Conservation (phyloP, 2,113 vertebrate species). For the Sciurus niger region DNA sequence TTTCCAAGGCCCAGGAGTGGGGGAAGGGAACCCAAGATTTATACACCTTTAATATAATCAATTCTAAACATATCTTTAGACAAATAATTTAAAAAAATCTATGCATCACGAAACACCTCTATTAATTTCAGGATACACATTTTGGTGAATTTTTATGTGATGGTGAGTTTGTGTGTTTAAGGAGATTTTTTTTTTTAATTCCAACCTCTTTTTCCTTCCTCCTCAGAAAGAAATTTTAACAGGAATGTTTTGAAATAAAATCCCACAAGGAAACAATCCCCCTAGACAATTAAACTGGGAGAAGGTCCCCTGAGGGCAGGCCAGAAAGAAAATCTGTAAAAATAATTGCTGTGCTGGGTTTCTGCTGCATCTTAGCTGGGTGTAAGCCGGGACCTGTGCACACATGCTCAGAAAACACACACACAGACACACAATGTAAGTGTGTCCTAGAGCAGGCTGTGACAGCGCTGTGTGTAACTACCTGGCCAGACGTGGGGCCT, state of each 20-base stretch:
- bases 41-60: constrained; percentile 87
- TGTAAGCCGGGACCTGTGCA: constrained; percentile 80
- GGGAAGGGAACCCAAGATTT: constrained; percentile 85
- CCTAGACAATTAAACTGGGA: constrained; percentile 90
- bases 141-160: constrained; percentile 86
- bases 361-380: constrained; percentile 88
- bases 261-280: constrained; percentile 89
- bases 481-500: constrained; percentile 86
- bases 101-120: constrained; percentile 86
- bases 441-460: constrained; percentile 83
- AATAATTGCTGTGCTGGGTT: constrained; percentile 89
- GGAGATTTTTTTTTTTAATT: constrained; percentile 56
- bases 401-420: background rate
- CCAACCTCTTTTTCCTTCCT: constrained; percentile 68
- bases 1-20: constrained; percentile 79
- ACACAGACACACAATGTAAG: constrained; percentile 78
- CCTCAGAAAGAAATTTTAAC: constrained; percentile 85
- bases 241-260: constrained; percentile 89
- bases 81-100: constrained; percentile 89
- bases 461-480: constrained; percentile 86
- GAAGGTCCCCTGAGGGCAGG: constrained; percentile 89
- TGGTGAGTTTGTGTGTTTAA: constrained; percentile 72
- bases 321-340: constrained; percentile 87
- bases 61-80: constrained; percentile 88
- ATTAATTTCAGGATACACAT: constrained; percentile 85